A percentile compares a stretch with the other conserved stretches of the same genome.
Evolutionary conservation across 1,140 invertebrate genomes (phyloP).

Genomic region (Lanistes nyassanus): DNA sequence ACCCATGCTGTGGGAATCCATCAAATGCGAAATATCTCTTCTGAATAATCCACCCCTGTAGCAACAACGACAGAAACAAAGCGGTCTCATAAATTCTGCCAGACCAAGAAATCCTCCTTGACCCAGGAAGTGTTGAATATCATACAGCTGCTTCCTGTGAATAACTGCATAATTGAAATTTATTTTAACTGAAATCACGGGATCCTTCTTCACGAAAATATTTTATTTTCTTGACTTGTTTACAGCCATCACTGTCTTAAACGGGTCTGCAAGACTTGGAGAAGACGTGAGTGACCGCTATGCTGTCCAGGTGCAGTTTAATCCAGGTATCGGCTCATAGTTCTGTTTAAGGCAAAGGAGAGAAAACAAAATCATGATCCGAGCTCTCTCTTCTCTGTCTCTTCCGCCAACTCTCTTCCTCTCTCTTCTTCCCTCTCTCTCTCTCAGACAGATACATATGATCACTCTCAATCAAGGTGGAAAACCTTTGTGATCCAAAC

Average conservation of each 20-base stretch:
- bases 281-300: slow-evolving; percentile 58
- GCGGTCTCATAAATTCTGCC: too few species aligned
- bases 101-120: too few species aligned
- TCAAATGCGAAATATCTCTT: too few species aligned
- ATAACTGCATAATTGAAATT: background rate
- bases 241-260: slow-evolving; percentile 55
- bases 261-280: slow-evolving; percentile 60
- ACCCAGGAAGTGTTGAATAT: too few species aligned
- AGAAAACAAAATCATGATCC: background rate
- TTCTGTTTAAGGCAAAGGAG: too few species aligned
- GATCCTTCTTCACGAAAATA: background rate
- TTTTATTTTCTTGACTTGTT: background rate
- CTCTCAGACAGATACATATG: background rate
- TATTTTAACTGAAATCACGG: background rate
- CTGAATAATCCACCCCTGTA: too few species aligned
- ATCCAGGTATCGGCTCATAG: slow-evolving; percentile 56
- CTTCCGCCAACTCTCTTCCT: background rate
- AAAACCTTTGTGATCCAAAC: too few species aligned
- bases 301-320: slow-evolving; percentile 67
- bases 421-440: too few species aligned
- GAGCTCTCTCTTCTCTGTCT: background rate
- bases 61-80: too few species aligned
- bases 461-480: background rate
- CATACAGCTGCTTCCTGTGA: background rate
- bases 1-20: too few species aligned